phyloP scores from a whole-genome alignment of 2,113 vertebrate genomes.

The Notechis scutatus region DNA sequence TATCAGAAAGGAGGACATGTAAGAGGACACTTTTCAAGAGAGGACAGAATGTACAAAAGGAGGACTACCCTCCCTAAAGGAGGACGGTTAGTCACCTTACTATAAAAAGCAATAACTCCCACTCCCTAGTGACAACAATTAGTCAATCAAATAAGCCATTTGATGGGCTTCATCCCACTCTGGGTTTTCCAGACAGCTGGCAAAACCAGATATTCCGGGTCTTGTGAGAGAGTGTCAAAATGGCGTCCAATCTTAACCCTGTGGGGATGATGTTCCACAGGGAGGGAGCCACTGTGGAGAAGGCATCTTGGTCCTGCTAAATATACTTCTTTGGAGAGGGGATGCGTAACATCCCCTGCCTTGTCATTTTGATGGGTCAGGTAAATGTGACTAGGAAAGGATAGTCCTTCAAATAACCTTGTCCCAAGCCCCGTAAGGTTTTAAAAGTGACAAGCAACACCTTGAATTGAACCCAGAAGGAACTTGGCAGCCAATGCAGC shows the following conservation, averaged over 20 bases:
- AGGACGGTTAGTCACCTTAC: no score
- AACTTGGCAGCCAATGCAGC: background rate
- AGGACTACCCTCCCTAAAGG: no score
- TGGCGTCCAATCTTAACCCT: background rate
- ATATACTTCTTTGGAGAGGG: background rate
- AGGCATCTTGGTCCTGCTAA: background rate
- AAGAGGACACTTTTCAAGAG: no score
- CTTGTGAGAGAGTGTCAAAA: background rate
- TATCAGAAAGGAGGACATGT: no score
- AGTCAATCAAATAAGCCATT: background rate
- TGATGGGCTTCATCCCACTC: background rate
- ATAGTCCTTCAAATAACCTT: background rate
- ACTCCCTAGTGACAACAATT: background rate
- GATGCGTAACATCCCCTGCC: background rate
- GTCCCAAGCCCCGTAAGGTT: background rate
- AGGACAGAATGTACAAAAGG: no score
- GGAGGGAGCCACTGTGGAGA: background rate
- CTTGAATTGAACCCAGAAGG: background rate
- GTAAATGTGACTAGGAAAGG: background rate
- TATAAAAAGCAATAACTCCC: background rate
- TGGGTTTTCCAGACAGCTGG: background rate
- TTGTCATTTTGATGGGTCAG: background rate
- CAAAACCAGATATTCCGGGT: background rate
- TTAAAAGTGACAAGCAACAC: background rate
- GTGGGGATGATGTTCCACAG: background rate